A percentile compares a stretch with the other conserved stretches of the same genome.
Evolutionary conservation across 2,888 invertebrate species (phyloP).

Genomic region (Eudasyphora cyanicolor): DNA sequence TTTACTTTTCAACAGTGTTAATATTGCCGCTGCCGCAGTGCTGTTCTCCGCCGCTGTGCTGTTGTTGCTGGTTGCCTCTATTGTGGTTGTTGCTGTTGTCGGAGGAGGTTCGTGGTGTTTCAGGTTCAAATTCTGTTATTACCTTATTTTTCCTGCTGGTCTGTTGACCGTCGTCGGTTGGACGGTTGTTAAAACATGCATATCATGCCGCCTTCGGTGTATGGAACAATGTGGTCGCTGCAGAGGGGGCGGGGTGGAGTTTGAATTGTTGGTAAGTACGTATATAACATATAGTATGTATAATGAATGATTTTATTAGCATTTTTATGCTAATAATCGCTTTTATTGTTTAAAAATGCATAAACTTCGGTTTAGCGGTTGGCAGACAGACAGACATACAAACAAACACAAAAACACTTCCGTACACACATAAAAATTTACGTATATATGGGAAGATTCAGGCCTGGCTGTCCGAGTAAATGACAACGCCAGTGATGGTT

Average conservation of each 20-base stretch:
- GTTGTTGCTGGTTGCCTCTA: background rate
- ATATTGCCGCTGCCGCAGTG: background rate
- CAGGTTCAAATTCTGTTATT: background rate
- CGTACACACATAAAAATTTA: too few relatives aligned
- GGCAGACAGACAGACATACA: background rate
- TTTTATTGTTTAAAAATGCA: conserved; percentile 64
- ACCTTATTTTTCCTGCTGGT: conserved; percentile 5
- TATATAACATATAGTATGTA: background rate
- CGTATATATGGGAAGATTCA: too few relatives aligned
- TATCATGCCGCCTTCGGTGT: background rate
- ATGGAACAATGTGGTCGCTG: background rate
- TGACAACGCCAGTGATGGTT: too few relatives aligned
- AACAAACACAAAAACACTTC: too few relatives aligned
- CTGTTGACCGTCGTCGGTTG: too few relatives aligned
- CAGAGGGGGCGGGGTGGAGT: background rate
- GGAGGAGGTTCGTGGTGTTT: background rate
- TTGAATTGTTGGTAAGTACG: conserved; percentile 5
- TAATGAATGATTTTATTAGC: conserved; percentile 43
- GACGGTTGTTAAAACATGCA: background rate
- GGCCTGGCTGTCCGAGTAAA: too few relatives aligned
- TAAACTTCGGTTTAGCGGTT: conserved; percentile 59
- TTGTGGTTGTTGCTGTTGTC: background rate
- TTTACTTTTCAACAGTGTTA: conserved; percentile 68
- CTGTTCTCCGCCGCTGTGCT: background rate
- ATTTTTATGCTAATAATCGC: conserved; percentile 52